Evolutionary conservation across 2,797 vertebrate genomes (phyloP), one percentile per base, ranked within the genome.

Genomic region (Fundulus diaphanus): DNA sequence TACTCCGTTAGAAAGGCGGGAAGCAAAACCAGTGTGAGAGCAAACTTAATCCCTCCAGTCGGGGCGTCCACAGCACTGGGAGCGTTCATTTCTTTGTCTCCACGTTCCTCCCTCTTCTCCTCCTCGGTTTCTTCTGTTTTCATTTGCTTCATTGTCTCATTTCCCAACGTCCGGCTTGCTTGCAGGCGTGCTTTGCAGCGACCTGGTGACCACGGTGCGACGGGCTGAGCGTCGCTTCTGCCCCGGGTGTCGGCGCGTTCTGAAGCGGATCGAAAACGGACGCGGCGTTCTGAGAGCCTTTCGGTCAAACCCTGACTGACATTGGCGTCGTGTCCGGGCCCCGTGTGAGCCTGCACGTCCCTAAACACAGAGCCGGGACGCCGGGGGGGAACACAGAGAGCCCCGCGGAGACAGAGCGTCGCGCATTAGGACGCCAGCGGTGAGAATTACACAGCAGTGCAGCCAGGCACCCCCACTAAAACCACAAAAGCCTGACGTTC

Each of bases 311-410:
- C 68, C 68, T 48, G 56, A 85, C 74, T 76, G 74, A 88, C 79
- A 85, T 88, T 84, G 83, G 74, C 88, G 84, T 81, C 70, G 82
- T 90, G 90, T 90, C 69, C 87, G 20, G 69, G 82, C 85, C 84
- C n/a, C 80, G 75, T 66, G 75, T 85, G 80, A 84, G 81, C 84
- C 76, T 57, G 70, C 65, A 65, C 54, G 68, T 88, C 82, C 46
- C 74, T 49, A 80, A 85, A 88, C 78, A 85, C 67, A 15, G 85
- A 86, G 68, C 76, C 42, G 6, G 74, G 81, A 82, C 12, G 22
- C 78, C 74, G 65, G 15, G 65, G 15, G 52, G 61, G 84, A 86
- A 82, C 83, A 89, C 75, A 31, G 73, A 77, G 73, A 87, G 82
- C 82, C 73, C 74, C 35, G 52, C 68, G 75, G 73, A 79, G 68